Evolutionary conservation across 2,888 invertebrate genomes (phyloP), one percentile per base, ranked within the genome.

Genomic region (Meteorus colon): DNA sequence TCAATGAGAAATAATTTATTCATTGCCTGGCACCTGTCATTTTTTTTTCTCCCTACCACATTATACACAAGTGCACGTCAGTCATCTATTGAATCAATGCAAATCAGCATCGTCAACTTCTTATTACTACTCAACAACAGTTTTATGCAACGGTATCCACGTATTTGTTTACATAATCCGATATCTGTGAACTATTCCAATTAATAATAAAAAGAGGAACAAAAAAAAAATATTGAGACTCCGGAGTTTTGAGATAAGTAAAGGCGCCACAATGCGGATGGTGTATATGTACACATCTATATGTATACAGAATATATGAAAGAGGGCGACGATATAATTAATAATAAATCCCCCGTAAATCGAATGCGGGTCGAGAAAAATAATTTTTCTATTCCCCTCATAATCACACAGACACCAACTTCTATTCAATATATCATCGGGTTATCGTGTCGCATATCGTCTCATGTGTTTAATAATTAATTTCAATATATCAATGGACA

Each of bases 101-200:
- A 69, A 69, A 55, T 55, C 48, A 55, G 31, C 10, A 51, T 31
- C 34, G 14, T 69, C 55, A 69, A 55, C 8, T 69, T 69, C 51
- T 31, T 29, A 51, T 34, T 69, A 31, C 19, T 69, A 31, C 24
- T 31, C 29, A 62, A 31, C 62, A 67, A 67, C 67, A 19, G 48
- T 65, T 65, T 65, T 10, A 37, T 19, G 19, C 65, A 69, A 69
- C 69, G 69, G 69, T 69, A 48, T 27, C 24, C 48, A 48, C 51
- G 51, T 48, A 55, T 19, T 55, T 55, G 24, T 55, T 55, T 62
- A 65, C n/a, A 63, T 65, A 65, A 65, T 65, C 65, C 69, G 55
- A 55, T 65, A 31, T 19, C 4, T n/a, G 19, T 12, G 6, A 27
- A 27, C 37, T 37, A 37, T n/a, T 37, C 10, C 37, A 41, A 29